Percentiles rank a stretch among this genome's conserved stretches.
Conservation (phyloP, 1,140 invertebrate genomes). For the Drosophila tsacasi region DNA sequence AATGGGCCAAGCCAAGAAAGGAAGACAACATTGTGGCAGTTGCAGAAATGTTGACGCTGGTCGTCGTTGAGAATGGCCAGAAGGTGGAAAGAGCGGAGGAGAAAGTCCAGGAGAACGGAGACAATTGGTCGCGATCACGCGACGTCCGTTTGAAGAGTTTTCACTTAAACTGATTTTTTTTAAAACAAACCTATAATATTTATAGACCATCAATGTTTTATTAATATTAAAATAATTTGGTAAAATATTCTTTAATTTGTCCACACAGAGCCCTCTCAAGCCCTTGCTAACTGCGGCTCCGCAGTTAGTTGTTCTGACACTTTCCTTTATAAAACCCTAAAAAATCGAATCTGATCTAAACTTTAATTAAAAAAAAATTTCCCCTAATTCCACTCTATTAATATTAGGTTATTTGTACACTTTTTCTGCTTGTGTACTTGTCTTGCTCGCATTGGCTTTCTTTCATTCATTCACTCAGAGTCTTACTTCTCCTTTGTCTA, state of each 20-base stretch:
- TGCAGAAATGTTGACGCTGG: constrained; percentile 76
- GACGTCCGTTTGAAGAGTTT: constrained; percentile 61
- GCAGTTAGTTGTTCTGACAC: no score
- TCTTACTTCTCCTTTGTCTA: constrained; percentile 42
- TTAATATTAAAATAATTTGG: no score
- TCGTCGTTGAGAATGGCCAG: constrained; percentile 3
- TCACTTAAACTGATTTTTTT: constrained; percentile 24
- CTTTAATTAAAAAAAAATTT: no score
- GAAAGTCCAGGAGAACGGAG: constrained; percentile 23
- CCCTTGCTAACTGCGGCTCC: background rate
- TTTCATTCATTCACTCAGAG: constrained; percentile 25
- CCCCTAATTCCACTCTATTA: background rate
- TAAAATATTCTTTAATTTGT: no score
- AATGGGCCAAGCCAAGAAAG: constrained; percentile 66
- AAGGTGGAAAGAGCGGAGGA: background rate
- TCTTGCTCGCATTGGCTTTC: constrained; percentile 22
- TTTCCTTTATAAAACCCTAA: background rate
- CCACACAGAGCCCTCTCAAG: background rate
- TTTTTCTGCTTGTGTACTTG: constrained; percentile 10
- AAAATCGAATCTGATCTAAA: background rate
- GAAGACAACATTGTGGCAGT: constrained; percentile 82
- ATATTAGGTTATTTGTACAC: background rate
- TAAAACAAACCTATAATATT: background rate
- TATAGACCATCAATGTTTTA: no score
- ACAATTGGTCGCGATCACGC: constrained; percentile 55